A percentile compares a stretch with the other conserved stretches of the same genome.
phyloP scores from a whole-genome alignment of 2,797 vertebrate genomes.

The Pteronotus mesoamericanus region DNA sequence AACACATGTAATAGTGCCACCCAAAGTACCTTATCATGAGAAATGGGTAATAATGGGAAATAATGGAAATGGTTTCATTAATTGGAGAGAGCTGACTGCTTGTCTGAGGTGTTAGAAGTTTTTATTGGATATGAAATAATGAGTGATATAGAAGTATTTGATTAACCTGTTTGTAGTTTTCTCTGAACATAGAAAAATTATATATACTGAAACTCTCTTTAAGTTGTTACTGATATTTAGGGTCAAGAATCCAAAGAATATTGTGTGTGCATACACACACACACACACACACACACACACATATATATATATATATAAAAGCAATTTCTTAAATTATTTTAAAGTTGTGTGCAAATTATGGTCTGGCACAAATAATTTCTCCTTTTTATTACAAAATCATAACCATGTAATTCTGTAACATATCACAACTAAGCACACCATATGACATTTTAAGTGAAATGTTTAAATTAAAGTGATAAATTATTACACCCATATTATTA shows the following conservation, averaged over 20 bases:
- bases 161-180: neutral
- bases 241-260: slow-evolving; percentile 38
- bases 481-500: too few relatives aligned
- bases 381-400: too few relatives aligned
- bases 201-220: neutral
- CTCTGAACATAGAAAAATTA: neutral
- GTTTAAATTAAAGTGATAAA: too few relatives aligned
- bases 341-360: too few relatives aligned
- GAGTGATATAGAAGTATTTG: neutral
- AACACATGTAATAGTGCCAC: neutral
- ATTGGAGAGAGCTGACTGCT: neutral
- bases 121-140: neutral
- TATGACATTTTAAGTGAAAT: too few relatives aligned
- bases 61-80: neutral
- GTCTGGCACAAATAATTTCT: too few relatives aligned
- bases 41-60: neutral
- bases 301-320: too few relatives aligned
- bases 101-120: neutral
- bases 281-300: neutral
- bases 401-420: too few relatives aligned
- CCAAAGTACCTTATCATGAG: neutral
- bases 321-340: too few relatives aligned
- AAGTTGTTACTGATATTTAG: slow-evolving; percentile 45
- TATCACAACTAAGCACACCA: too few relatives aligned
- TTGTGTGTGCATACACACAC: slow-evolving; percentile 1